Evolutionary conservation across 2,888 invertebrate genomes (phyloP).

Genomic region (Drosophila melanosoma): DNA sequence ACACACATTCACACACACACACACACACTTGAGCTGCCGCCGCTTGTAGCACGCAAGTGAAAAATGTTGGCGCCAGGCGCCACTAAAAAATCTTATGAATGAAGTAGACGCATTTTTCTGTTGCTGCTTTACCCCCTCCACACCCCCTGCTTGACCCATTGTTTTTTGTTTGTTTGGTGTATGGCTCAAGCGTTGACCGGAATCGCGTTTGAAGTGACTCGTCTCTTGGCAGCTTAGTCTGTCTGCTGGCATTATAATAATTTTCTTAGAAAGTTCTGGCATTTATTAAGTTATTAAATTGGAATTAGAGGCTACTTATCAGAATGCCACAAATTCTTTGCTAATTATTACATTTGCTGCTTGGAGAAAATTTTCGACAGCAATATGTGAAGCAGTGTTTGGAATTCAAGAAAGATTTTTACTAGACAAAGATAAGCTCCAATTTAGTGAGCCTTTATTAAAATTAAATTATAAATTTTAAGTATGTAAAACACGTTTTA

Average conservation of each 20-base stretch:
- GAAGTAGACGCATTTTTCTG: conserved; percentile 76
- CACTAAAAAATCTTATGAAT: conserved; percentile 81
- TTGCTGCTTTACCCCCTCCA: conserved; percentile 8
- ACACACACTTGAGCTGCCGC: conserved; percentile 38
- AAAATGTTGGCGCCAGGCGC: conserved; percentile 82
- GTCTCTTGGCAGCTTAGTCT: conserved; percentile 22
- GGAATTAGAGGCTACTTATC: conserved; percentile 58
- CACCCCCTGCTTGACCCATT: conserved; percentile 3
- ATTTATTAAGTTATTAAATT: conserved; percentile 77
- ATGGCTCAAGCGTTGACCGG: conserved; percentile 58
- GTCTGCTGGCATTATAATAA: conserved; percentile 56
- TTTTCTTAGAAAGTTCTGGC: conserved; percentile 63
- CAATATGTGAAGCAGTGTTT: neutral
- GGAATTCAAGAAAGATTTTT: neutral
- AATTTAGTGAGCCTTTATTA: neutral
- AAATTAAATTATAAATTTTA: no score
- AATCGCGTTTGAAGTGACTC: conserved; percentile 55
- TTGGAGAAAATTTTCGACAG: neutral
- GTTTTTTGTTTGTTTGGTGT: conserved; percentile 24
- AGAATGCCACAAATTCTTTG: conserved; percentile 48
- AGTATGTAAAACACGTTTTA: neutral
- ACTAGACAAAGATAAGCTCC: neutral
- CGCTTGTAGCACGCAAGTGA: conserved; percentile 74
- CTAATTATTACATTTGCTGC: conserved; percentile 47
- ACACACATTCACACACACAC: conserved; percentile 21